Evolutionary conservation across 2,888 invertebrate genomes (phyloP), one percentile per base, ranked within the genome.

Genomic region (Drosophila sordidapex): DNA sequence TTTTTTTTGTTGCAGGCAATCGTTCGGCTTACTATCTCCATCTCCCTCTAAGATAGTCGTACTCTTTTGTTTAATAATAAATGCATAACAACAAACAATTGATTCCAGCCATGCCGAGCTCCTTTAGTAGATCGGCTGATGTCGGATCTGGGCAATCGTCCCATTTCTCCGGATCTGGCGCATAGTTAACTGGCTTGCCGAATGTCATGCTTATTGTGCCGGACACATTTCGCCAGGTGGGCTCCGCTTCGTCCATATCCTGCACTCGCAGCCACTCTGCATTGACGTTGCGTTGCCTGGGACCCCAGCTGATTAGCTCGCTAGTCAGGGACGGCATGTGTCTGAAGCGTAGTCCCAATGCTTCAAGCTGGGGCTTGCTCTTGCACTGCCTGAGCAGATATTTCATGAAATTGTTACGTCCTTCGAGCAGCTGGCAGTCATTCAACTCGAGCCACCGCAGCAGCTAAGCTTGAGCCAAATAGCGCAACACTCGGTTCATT

Each of bases 121-220:
- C 33, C 15, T 46, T 31, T 10, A 72, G 7, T 1, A 76, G 43
- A 13, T 74, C 52, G 21, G 72, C 64, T 8, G 63, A 33, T 8
- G 59, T 54, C 35, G 29, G 25, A 4, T 65, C 36, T 48, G 27
- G 6, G 1, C 11, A 6, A 3, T 49, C 25, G 3, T 27, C 6
- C 25, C 18, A 7, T 1, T n/a, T 10, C 15, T 4, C 7, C 7
- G 13, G 21, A 46, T 46, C 46, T 2, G 46, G 21, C 46, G 15
- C 25, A 25, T 46, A 25, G 46, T 27, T 56, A 31, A 80, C 18
- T 2, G 76, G 33, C 5, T 11, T 25, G 0, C 67, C 77, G 43
- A 78, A 78, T 10, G 29, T 52, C 80, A 78, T 70, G 25, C 33
- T 54, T 15, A 78, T 62, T 4, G 71, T 53, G 43, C 70, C 80